phyloP scores from a whole-genome alignment of 2,888 invertebrate genomes.

The Ophioninae sp. region DNA sequence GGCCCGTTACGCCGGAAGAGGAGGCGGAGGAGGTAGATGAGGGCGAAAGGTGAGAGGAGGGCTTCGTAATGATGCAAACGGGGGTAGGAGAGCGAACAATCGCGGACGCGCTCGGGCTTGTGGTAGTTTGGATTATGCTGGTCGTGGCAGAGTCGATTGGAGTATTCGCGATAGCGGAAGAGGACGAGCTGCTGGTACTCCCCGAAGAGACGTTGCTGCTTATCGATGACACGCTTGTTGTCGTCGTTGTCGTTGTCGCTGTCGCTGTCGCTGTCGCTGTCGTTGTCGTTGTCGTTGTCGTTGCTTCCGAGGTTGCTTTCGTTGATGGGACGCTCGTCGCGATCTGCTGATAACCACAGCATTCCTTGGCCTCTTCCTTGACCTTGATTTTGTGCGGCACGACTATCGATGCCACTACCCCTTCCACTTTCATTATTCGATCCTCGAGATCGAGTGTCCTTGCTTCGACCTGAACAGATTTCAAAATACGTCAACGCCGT shows the following conservation, averaged over 20 bases:
- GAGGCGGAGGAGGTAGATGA: conserved; percentile 36
- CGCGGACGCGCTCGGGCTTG: conserved; percentile 62
- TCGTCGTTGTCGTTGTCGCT: conserved; percentile 59
- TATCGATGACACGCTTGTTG: conserved; percentile 59
- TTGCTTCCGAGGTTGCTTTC: conserved; percentile 19
- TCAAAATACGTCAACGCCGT: background rate
- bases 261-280: conserved; percentile 58
- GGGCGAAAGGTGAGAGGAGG: conserved; percentile 47
- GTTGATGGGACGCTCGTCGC: background rate
- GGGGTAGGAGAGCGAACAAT: conserved; percentile 42
- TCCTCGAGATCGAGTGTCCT: conserved; percentile 23
- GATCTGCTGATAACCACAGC: conserved; percentile 69
- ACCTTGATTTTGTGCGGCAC: conserved; percentile 77
- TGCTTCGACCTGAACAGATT: conserved; percentile 31
- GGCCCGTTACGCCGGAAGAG: conserved; percentile 62
- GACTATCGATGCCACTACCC: conserved; percentile 69
- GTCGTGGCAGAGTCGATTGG: conserved; percentile 62
- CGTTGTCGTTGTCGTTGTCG: conserved; percentile 30
- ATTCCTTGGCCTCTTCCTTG: conserved; percentile 78
- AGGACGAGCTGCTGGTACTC: conserved; percentile 58
- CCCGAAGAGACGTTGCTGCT: conserved; percentile 43
- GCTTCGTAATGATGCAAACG: conserved; percentile 52
- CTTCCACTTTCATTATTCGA: conserved; percentile 78
- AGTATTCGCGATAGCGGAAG: conserved; percentile 52
- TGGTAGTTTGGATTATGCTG: conserved; percentile 57